These are phyloP conservation scores for Epinephelus fuscoguttatus DNA, from an alignment of 2,113 vertebrate species.

Conservation along the genomic window DNA sequence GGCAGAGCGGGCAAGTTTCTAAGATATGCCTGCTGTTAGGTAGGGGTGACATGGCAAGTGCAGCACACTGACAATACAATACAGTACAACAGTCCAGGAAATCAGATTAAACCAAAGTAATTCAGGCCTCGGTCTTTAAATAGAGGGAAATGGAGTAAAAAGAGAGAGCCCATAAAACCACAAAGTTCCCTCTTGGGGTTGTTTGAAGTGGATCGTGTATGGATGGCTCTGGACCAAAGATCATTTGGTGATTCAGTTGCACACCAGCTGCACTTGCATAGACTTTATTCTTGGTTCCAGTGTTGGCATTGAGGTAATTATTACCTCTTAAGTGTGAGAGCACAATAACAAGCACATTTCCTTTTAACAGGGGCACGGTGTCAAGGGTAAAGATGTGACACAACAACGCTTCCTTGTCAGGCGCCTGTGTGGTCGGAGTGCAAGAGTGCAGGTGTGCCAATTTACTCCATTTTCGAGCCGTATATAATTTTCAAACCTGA, in stretches of 20 bases:
- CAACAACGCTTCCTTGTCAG: slow-evolving; percentile 39
- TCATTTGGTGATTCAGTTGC: slow-evolving; percentile 47
- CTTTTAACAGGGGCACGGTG: slow-evolving; percentile 47
- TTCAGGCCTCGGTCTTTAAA: slow-evolving; percentile 20
- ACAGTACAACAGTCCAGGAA: not conserved
- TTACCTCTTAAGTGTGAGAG: slow-evolving; percentile 64
- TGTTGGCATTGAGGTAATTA: slow-evolving; percentile 65
- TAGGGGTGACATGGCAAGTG: not conserved
- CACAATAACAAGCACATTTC: slow-evolving; percentile 67
- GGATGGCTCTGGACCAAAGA: slow-evolving; percentile 51
- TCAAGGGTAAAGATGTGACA: slow-evolving; percentile 58
- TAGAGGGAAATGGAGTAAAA: slow-evolving; percentile 10
- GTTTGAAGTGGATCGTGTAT: slow-evolving; percentile 36
- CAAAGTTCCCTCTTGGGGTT: slow-evolving; percentile 38
- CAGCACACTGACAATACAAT: not conserved
- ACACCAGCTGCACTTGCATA: slow-evolving; percentile 31
- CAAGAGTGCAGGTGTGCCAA: slow-evolving; percentile 35
- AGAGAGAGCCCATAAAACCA: slow-evolving; percentile 35
- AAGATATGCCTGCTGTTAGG: slow-evolving; percentile 20
- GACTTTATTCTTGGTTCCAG: slow-evolving; percentile 32
- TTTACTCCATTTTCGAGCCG: slow-evolving; percentile 8
- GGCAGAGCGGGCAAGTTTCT: not conserved
- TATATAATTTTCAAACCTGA: slow-evolving; percentile 34
- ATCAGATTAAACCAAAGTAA: slow-evolving; percentile 19
- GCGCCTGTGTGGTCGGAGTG: slow-evolving; percentile 17